A percentile compares a stretch with the other conserved stretches of the same genome.
phyloP scores from a whole-genome alignment of 2,888 invertebrate species.

The Phorcus lineatus region DNA sequence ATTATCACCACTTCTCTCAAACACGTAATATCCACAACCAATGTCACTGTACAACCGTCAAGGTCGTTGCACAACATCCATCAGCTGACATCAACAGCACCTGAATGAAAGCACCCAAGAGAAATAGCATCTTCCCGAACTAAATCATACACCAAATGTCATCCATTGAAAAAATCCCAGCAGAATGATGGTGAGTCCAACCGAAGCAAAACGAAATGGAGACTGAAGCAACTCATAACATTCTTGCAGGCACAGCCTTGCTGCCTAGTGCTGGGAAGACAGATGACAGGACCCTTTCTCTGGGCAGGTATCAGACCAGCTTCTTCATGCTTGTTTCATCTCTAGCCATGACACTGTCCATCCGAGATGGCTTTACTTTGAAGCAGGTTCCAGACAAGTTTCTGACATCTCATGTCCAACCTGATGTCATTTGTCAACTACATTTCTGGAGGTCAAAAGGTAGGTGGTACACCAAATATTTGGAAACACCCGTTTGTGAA shows the following conservation, averaged over 20 bases:
- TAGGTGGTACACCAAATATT: too few species aligned
- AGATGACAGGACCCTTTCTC: background rate
- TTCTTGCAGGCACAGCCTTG: background rate
- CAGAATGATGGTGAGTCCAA: background rate
- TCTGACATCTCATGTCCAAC: background rate
- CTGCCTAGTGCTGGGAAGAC: background rate
- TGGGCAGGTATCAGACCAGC: background rate
- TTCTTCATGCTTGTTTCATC: background rate
- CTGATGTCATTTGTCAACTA: too few species aligned
- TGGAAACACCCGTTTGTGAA: too few species aligned
- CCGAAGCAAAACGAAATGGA: background rate
- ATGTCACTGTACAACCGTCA: background rate
- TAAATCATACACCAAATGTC: background rate
- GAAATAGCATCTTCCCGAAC: background rate
- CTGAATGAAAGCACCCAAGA: background rate
- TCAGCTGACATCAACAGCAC: background rate
- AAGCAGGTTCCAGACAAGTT: background rate
- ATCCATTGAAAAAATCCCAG: background rate
- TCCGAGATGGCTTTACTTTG: background rate
- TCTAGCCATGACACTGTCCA: background rate
- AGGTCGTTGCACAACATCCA: background rate
- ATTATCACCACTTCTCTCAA: background rate
- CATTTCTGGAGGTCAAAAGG: too few species aligned
- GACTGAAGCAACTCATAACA: background rate
- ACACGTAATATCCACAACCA: background rate